Conservation (phyloP, 2,113 vertebrate genomes). For the Oryctolagus cuniculus region mOryCun1.1 NC_091449.1:25706501-25707000, state of each 20-base stretch:
- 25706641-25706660: accelerated
- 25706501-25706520: not conserved
- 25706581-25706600: slow-evolving; percentile 13
- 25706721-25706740: not conserved
- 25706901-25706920: not conserved
- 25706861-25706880: not conserved
- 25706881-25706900: not conserved
- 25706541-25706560: not conserved
- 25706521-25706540: slow-evolving; percentile 64
- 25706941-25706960: not conserved
- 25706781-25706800: slow-evolving; percentile 48
- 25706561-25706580: slow-evolving; percentile 23
- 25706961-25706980: slow-evolving; percentile 44
- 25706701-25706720: not conserved
- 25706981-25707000: slow-evolving; percentile 51
- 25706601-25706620: not conserved
- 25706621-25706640: too few species aligned
- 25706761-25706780: not conserved
- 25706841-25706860: not conserved
- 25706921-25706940: not conserved
- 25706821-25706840: not conserved
- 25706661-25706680: not conserved
- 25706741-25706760: not conserved
- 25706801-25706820: slow-evolving; percentile 58
- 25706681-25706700: accelerated